A percentile compares a stretch with the other conserved stretches of the same genome.
Evolutionary conservation across 2,888 invertebrate species (phyloP).

Genomic region (Candidula unifasciata): DNA sequence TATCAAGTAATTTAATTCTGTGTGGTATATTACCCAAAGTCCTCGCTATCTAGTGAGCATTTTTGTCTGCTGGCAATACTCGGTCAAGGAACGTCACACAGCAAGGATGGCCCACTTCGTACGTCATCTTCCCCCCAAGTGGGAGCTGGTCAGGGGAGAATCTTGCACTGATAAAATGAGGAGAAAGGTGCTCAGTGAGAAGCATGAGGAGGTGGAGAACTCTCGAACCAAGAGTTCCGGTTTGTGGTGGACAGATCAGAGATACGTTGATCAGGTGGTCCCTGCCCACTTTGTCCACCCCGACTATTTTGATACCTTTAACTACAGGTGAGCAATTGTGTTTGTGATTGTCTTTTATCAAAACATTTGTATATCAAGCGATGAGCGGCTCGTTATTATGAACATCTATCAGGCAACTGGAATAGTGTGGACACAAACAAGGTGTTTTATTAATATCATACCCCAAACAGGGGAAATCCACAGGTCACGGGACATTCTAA

Average conservation of each 20-base stretch:
- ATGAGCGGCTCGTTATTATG: too few species aligned
- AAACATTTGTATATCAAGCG: too few species aligned
- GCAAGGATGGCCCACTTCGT: slow-evolving; percentile 34
- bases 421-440: too few species aligned
- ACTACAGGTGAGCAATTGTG: slow-evolving; percentile 37
- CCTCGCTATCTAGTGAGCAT: not conserved
- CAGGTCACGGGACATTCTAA: too few species aligned
- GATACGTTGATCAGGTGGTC: slow-evolving; percentile 36
- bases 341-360: not conserved
- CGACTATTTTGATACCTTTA: slow-evolving; percentile 32
- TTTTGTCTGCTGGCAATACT: not conserved
- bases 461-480: too few species aligned
- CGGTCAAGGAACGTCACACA: not conserved
- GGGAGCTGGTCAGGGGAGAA: slow-evolving; percentile 39
- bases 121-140: not conserved
- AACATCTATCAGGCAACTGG: too few species aligned
- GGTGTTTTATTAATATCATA: too few species aligned
- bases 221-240: not conserved
- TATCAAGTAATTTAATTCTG: too few species aligned
- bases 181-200: not conserved
- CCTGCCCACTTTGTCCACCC: slow-evolving; percentile 35
- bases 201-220: not conserved
- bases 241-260: slow-evolving; percentile 37
- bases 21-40: too few species aligned
- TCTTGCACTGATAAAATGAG: not conserved